phyloP scores from a whole-genome alignment of 2,797 vertebrate genomes.

The Esox masquinongy region DNA sequence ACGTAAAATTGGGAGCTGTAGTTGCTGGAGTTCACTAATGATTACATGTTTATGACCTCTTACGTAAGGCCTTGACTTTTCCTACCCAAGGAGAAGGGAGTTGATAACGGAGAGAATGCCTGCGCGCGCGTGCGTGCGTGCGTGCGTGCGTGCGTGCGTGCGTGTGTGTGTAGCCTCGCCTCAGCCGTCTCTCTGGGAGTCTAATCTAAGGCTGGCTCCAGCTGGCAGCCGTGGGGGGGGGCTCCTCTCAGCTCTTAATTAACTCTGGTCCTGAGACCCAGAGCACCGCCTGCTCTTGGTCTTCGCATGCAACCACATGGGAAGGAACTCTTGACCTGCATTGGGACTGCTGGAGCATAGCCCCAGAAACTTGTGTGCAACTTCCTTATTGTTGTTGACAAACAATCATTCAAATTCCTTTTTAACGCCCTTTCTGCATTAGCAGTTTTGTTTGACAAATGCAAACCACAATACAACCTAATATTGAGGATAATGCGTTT shows the following conservation, averaged over 20 bases:
- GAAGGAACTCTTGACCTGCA: not conserved
- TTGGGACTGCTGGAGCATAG: not conserved
- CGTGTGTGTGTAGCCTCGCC: not conserved
- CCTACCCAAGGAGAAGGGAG: constrained; percentile 57
- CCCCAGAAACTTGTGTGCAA: not conserved
- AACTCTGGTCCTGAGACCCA: constrained; percentile 61
- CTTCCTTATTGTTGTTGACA: not conserved
- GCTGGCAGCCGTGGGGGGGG: constrained; percentile 59
- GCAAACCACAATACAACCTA: too few relatives aligned
- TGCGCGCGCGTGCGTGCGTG: constrained; percentile 25
- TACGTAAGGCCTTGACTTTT: constrained; percentile 48
- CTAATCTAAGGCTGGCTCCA: constrained; percentile 73
- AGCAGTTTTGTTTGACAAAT: too few relatives aligned
- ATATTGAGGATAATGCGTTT: too few relatives aligned
- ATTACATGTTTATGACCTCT: constrained; percentile 46
- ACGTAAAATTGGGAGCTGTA: constrained; percentile 44
- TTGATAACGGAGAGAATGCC: constrained; percentile 43
- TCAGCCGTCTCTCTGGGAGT: constrained; percentile 59
- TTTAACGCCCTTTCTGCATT: too few relatives aligned
- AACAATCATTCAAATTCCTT: too few relatives aligned
- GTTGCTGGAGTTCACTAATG: constrained; percentile 39
- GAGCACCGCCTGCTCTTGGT: constrained; percentile 29
- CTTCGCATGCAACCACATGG: constrained; percentile 13
- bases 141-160: constrained; percentile 1
- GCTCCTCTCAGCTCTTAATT: constrained; percentile 74